Percentiles rank a stretch among this genome's conserved stretches.
These are phyloP conservation scores for Trinectes maculatus DNA, from an alignment of 2,113 vertebrate species.

Conservation along the genomic window DNA sequence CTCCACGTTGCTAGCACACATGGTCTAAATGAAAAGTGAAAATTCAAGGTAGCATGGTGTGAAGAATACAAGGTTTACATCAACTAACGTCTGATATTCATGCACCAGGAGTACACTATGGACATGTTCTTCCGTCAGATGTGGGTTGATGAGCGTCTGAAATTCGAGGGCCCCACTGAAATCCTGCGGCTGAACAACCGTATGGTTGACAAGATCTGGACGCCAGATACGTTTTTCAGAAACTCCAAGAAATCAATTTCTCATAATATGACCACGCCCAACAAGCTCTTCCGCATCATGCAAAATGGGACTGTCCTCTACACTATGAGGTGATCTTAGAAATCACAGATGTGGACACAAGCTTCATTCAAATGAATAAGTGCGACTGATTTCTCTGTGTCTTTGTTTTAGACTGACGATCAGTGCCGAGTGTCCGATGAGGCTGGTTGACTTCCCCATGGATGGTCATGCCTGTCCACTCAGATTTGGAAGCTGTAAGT, in stretches of 20 bases:
- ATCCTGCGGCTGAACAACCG: constrained; percentile 84
- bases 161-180: constrained; percentile 81
- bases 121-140: constrained; percentile 87
- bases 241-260: constrained; percentile 82
- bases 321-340: constrained; percentile 82
- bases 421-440: constrained; percentile 83
- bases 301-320: constrained; percentile 86
- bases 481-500: constrained; percentile 85
- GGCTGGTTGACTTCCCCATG: constrained; percentile 83
- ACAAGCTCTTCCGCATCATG: constrained; percentile 87
- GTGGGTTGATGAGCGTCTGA: constrained; percentile 85
- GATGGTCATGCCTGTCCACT: constrained; percentile 85
- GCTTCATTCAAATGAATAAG: background rate
- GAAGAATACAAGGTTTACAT: background rate
- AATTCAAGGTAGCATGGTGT: background rate
- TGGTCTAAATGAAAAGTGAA: background rate
- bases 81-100: background rate
- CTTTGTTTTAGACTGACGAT: constrained; percentile 78
- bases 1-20: background rate
- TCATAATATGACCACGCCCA: constrained; percentile 85
- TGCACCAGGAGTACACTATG: constrained; percentile 82
- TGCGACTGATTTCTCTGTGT: constrained; percentile 2
- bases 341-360: background rate
- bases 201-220: constrained; percentile 87
- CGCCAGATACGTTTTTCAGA: constrained; percentile 84